These are phyloP conservation scores for Flabesymbios commensalis DNA, from an alignment of 2,888 invertebrate species.

Conservation along the genomic window DNA sequence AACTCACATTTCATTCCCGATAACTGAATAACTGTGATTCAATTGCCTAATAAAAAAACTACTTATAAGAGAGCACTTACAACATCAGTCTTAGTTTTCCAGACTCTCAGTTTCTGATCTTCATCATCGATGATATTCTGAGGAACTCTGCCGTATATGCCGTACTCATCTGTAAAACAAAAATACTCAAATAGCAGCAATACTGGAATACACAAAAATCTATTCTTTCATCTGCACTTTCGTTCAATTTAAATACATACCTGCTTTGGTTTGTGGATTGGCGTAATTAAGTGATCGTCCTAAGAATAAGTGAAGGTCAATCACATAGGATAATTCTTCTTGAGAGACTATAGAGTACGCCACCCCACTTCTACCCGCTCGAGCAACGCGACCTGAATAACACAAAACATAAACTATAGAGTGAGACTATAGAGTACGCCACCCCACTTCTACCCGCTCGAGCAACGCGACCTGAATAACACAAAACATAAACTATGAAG, in stretches of 20 bases:
- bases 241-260: background rate
- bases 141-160: slow-evolving; percentile 80
- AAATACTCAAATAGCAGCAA: no score
- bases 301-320: slow-evolving; percentile 94
- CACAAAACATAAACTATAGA: no score
- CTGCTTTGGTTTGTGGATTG: background rate
- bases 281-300: slow-evolving; percentile 70
- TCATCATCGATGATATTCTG: slow-evolving; percentile 81
- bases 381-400: slow-evolving; percentile 78
- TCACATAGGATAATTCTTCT: slow-evolving; percentile 87
- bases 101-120: slow-evolving; percentile 74
- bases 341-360: slow-evolving; percentile 88
- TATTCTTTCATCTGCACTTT: background rate
- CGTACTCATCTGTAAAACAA: slow-evolving; percentile 56
- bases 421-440: slow-evolving; percentile 86
- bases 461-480: slow-evolving; percentile 85
- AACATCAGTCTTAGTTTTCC: slow-evolving; percentile 71
- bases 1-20: no score
- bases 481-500: no score
- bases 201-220: background rate
- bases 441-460: slow-evolving; percentile 90
- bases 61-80: slow-evolving; percentile 16
- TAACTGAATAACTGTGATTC: no score
- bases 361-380: slow-evolving; percentile 88
- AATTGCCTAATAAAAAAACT: no score